phyloP scores from a whole-genome alignment of 2,888 invertebrate genomes.

The Willowsia nigromaculata region DNA sequence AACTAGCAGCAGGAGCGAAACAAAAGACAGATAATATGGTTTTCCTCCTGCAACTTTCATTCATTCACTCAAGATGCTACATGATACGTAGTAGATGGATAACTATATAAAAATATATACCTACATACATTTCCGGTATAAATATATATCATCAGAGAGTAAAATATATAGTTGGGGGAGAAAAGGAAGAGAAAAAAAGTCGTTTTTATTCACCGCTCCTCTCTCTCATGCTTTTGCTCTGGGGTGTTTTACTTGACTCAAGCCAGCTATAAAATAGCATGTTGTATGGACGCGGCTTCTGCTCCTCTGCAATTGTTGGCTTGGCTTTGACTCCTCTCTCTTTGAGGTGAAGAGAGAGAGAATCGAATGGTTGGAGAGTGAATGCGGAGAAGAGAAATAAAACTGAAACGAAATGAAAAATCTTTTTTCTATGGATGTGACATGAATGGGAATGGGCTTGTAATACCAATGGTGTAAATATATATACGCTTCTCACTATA shows the following conservation, averaged over 20 bases:
- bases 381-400: conserved; percentile 45
- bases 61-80: conserved; percentile 3
- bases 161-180: neutral
- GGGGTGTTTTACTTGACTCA: conserved; percentile 61
- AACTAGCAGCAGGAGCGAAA: neutral
- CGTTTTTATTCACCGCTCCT: conserved; percentile 65
- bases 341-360: neutral
- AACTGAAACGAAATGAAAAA: conserved; percentile 69
- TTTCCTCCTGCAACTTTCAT: neutral
- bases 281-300: neutral
- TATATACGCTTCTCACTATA: neutral
- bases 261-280: conserved; percentile 45
- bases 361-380: neutral
- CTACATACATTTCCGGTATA: neutral
- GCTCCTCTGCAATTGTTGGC: conserved; percentile 4
- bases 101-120: neutral
- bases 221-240: conserved; percentile 34
- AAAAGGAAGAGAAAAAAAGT: conserved; percentile 48
- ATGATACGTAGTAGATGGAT: neutral
- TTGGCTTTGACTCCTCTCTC: neutral
- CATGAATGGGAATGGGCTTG: conserved; percentile 68
- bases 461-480: conserved; percentile 46
- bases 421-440: conserved; percentile 69
- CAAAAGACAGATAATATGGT: neutral
- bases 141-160: neutral